phyloP scores from a whole-genome alignment of 2,888 invertebrate species.

The Sphaeridia pumilis region DNA sequence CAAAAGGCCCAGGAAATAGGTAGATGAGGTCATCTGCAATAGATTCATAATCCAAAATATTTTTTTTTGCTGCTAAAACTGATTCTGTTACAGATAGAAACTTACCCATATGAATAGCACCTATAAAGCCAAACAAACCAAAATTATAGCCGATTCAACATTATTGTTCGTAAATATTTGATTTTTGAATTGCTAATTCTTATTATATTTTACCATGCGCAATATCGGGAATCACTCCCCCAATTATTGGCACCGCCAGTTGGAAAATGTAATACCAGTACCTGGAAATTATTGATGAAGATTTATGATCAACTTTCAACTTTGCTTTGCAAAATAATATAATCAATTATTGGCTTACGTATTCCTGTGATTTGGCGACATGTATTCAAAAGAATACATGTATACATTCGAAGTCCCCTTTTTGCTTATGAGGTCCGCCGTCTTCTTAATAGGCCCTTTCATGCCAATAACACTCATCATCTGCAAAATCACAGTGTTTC shows the following conservation, averaged over 20 bases:
- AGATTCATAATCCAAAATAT: neutral
- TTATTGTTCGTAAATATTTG: neutral
- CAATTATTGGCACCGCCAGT: slow-evolving; percentile 11
- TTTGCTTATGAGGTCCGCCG: slow-evolving; percentile 23
- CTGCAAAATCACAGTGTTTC: slow-evolving; percentile 6
- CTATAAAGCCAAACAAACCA: slow-evolving; percentile 8
- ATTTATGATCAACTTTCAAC: neutral
- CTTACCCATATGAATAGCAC: slow-evolving; percentile 16
- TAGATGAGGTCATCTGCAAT: slow-evolving; percentile 23
- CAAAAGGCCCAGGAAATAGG: slow-evolving; percentile 12
- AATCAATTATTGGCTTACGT: slow-evolving; percentile 15
- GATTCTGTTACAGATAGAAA: neutral
- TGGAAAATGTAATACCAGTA: slow-evolving; percentile 8
- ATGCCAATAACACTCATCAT: slow-evolving; percentile 23
- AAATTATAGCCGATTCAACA: neutral
- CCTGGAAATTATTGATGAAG: neutral
- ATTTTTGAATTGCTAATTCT: neutral
- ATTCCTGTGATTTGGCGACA: slow-evolving; percentile 4
- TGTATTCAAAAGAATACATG: slow-evolving; percentile 26
- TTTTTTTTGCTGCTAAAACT: neutral
- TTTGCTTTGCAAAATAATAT: neutral
- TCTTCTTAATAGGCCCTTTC: slow-evolving; percentile 25
- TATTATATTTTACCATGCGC: slow-evolving; percentile 9
- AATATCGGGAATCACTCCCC: slow-evolving; percentile 16
- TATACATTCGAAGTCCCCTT: slow-evolving; percentile 18